Base-by-base conservation (phyloP, 2,888 invertebrate genomes). In the Rhagophthalmus giganteus region DNA sequence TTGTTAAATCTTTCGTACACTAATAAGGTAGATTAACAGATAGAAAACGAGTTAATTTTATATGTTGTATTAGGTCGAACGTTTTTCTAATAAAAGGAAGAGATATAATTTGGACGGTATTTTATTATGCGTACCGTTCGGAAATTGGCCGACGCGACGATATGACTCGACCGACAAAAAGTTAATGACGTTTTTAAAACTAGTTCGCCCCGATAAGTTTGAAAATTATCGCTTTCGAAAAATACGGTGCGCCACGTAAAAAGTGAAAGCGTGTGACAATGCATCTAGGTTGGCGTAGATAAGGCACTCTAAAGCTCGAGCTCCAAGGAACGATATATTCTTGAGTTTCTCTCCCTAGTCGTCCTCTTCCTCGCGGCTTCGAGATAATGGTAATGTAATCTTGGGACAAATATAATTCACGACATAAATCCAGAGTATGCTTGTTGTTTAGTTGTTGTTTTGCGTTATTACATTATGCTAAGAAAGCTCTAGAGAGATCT, bases 331-430 rank as follows among this genome's bases (percentile, higher is more conserved):
- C 55, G 47, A 53, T 60, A 59, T 59, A 57, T 59, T 49, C 53
- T 42, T 41, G 41, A 51, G 44, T 52, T 57, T 52, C 50, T 48
- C 42, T 31, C 52, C 52, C 49, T 35, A 50, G 25, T 48, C 49
- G 40, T 54, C 54, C 50, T 57, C 59, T 61, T 62, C 62, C 63
- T 62, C 60, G 63, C 62, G 62, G 64, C 61, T 62, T 58, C 57
- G 63, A 69, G 70, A 69, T 71, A 71, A 70, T 70, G 68, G 68
- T 69, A 72, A 72, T 70, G 70, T 71, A 72, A 71, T 72, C 71
- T 71, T 68, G 70, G 71, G 70, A 70, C 70, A 70, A 71, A 71
- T 71, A 69, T 70, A 70, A 71, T 71, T 69, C 69, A 65, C 62
- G 60, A 62, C 70, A 67, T 70, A 70, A 71, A 71, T 71, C 69